Conservation (phyloP, 2,888 invertebrate genomes). For the Temnothorax ravouxi region DNA sequence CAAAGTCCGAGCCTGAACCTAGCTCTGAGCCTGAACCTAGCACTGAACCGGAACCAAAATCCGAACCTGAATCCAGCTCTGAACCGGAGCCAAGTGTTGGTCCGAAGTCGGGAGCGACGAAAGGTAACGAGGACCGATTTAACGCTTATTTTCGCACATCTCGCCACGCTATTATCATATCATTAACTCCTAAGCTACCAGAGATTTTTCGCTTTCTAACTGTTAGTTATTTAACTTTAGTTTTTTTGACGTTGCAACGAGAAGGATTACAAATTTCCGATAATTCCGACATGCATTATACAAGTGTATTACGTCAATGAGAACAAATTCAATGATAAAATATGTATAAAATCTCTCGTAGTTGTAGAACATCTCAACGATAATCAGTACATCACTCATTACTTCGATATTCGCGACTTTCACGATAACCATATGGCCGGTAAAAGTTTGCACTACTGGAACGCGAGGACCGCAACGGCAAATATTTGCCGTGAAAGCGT, state of each 20-base stretch:
- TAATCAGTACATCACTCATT: conserved; percentile 43
- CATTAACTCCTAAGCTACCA: conserved; percentile 48
- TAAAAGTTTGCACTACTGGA: conserved; percentile 54
- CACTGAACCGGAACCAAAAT: conserved; percentile 86
- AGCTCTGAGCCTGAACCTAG: conserved; percentile 84
- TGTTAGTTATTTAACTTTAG: background rate
- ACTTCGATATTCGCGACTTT: conserved; percentile 46
- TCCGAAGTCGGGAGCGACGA: conserved; percentile 79
- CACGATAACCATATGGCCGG: conserved; percentile 23
- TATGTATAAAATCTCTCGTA: conserved; percentile 44
- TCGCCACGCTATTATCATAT: conserved; percentile 64
- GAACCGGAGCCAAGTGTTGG: conserved; percentile 81
- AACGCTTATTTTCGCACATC: conserved; percentile 65
- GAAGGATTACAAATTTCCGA: background rate
- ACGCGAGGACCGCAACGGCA: conserved; percentile 32
- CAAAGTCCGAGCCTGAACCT: conserved; percentile 84
- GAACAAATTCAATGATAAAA: conserved; percentile 20
- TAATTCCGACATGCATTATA: conserved; percentile 2
- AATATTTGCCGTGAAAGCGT: conserved; percentile 51
- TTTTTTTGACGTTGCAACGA: background rate
- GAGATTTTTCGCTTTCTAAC: conserved; percentile 41
- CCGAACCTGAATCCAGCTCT: conserved; percentile 85
- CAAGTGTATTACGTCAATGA: background rate
- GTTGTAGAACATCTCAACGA: conserved; percentile 33
- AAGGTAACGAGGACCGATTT: conserved; percentile 80